Conservation (phyloP, 2,888 invertebrate species). For the Podotricha telesiphe region DNA sequence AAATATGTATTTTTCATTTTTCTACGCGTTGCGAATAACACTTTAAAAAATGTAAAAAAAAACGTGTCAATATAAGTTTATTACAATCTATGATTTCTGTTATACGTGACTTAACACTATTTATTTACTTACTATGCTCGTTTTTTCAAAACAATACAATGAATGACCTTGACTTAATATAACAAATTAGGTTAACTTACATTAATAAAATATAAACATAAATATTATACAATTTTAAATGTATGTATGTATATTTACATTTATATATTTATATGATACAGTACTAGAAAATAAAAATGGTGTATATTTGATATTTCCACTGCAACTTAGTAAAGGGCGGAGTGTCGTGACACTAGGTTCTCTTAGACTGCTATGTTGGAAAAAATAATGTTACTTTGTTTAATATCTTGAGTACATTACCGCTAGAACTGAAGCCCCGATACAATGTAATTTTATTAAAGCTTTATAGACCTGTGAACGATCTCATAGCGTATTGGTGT, state of each 20-base stretch:
- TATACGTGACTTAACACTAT: slow-evolving; percentile 1
- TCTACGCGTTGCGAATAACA: too few relatives aligned
- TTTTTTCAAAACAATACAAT: background rate
- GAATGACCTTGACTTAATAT: background rate
- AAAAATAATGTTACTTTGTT: background rate
- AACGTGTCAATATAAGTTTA: slow-evolving; percentile 1
- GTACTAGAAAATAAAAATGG: too few relatives aligned
- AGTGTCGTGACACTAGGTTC: too few relatives aligned
- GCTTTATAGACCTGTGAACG: slow-evolving; percentile 15
- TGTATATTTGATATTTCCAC: too few relatives aligned
- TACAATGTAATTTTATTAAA: slow-evolving; percentile 7
- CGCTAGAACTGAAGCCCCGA: background rate
- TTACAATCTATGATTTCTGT: background rate
- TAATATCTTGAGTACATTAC: background rate
- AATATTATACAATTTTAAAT: too few relatives aligned
- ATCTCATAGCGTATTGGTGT: background rate
- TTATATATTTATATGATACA: too few relatives aligned
- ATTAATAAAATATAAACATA: too few relatives aligned
- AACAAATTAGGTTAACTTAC: background rate
- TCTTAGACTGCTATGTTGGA: too few relatives aligned
- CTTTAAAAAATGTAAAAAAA: too few relatives aligned
- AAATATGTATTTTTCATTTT: too few relatives aligned
- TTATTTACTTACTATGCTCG: background rate
- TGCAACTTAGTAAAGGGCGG: too few relatives aligned
- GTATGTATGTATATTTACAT: background rate